Conservation (phyloP, 2,888 invertebrate species). For the Saturnia pavonia region DNA sequence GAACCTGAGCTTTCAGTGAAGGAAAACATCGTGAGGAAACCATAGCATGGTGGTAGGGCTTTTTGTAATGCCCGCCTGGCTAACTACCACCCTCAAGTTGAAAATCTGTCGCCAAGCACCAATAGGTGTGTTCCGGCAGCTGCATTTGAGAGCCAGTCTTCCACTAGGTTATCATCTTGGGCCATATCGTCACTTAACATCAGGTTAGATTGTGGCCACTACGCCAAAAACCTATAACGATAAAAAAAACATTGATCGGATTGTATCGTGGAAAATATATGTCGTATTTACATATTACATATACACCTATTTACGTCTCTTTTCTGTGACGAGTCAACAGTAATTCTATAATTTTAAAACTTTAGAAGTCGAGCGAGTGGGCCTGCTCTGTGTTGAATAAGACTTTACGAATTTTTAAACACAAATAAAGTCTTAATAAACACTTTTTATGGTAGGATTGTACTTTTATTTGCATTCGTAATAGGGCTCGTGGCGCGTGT, state of each 20-base stretch:
- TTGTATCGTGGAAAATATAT: slow-evolving; percentile 67
- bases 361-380: slow-evolving; percentile 61
- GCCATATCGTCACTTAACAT: no score
- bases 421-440: slow-evolving; percentile 78
- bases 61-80: no score
- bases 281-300: slow-evolving; percentile 60
- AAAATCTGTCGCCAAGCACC: no score
- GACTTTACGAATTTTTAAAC: slow-evolving; percentile 78
- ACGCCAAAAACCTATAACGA: no score
- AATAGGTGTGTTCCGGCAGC: no score
- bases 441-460: slow-evolving; percentile 73
- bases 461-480: slow-evolving; percentile 75
- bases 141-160: no score
- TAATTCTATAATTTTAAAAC: slow-evolving; percentile 77
- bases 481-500: slow-evolving; percentile 72
- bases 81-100: no score
- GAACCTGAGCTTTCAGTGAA: no score
- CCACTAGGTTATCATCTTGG: no score
- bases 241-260: slow-evolving; percentile 63
- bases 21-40: no score
- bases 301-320: slow-evolving; percentile 74
- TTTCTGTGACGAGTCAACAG: slow-evolving; percentile 59
- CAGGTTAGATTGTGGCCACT: no score
- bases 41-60: no score
- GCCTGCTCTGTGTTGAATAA: slow-evolving; percentile 63